Evolutionary conservation across 2,113 vertebrate genomes (phyloP).

Genomic region (Elaphurus davidianus): DNA sequence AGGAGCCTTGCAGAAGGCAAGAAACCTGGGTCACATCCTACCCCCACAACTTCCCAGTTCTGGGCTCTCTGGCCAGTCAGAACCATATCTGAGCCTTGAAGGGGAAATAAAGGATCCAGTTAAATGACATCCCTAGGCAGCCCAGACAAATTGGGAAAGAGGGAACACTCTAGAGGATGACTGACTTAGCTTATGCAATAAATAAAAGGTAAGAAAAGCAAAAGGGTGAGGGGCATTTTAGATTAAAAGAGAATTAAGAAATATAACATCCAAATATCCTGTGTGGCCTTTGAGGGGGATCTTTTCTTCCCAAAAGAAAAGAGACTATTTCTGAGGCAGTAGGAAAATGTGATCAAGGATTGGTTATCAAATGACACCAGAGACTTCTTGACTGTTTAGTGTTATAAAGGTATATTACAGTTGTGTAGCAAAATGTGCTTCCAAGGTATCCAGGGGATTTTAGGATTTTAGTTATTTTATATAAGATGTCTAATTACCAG

Average conservation of each 20-base stretch:
- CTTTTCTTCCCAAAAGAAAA: neutral
- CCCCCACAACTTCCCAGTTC: neutral
- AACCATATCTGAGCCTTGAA: neutral
- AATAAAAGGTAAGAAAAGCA: neutral
- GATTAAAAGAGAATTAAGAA: neutral
- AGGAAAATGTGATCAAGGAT: neutral
- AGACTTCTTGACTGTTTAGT: neutral
- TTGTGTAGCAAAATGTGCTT: neutral
- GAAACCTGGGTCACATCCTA: neutral
- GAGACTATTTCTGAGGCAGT: neutral
- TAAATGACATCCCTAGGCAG: neutral
- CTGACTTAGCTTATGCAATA: neutral
- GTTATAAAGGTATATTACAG: neutral
- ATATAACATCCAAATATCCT: neutral
- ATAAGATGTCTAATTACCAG: neutral
- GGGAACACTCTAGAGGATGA: too few relatives aligned
- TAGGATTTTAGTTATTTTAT: neutral
- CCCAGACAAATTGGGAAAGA: neutral
- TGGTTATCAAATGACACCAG: neutral
- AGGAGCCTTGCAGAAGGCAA: neutral
- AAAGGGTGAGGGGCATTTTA: accelerated
- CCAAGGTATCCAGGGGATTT: neutral
- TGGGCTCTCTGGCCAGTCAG: neutral
- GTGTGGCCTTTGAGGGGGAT: neutral
- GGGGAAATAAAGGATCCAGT: neutral